Evolutionary conservation across 2,113 vertebrate genomes (phyloP).

Genomic region (Apteryx mantelli): DNA sequence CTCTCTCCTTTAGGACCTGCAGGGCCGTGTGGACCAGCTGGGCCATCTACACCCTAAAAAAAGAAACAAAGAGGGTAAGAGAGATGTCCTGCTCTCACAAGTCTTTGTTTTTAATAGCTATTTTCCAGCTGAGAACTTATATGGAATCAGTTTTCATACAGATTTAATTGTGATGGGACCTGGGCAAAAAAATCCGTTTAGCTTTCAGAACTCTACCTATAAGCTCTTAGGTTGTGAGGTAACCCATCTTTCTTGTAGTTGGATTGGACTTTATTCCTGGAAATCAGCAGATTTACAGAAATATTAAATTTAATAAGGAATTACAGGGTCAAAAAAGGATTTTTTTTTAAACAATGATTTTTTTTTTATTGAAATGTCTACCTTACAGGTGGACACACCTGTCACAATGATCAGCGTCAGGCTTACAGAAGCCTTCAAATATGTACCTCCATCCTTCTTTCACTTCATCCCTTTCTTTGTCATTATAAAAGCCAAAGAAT

Average conservation of each 20-base stretch:
- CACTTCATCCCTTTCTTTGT: background rate
- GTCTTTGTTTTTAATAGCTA: background rate
- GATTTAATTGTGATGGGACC: background rate
- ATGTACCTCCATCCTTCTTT: background rate
- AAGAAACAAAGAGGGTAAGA: constrained; percentile 15
- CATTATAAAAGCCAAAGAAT: background rate
- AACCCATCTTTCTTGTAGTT: background rate
- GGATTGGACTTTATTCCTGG: background rate
- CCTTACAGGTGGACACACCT: background rate
- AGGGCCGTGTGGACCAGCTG: constrained; percentile 89
- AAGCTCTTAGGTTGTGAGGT: background rate
- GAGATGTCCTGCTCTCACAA: background rate
- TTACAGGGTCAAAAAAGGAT: background rate
- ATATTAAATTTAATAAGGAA: background rate
- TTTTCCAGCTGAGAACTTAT: background rate
- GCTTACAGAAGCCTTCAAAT: constrained; percentile 6
- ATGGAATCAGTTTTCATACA: constrained; percentile 36
- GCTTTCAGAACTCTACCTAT: background rate
- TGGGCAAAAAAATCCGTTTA: background rate
- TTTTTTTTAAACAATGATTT: background rate
- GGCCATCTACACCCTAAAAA: constrained; percentile 90
- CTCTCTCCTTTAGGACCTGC: constrained; percentile 97
- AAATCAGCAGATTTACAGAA: background rate
- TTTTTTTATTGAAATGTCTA: background rate
- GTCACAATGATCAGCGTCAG: background rate